A percentile compares a stretch with the other conserved stretches of the same genome.
Evolutionary conservation across 2,888 invertebrate species (phyloP).

Genomic region (Drosophila quinaria): DNA sequence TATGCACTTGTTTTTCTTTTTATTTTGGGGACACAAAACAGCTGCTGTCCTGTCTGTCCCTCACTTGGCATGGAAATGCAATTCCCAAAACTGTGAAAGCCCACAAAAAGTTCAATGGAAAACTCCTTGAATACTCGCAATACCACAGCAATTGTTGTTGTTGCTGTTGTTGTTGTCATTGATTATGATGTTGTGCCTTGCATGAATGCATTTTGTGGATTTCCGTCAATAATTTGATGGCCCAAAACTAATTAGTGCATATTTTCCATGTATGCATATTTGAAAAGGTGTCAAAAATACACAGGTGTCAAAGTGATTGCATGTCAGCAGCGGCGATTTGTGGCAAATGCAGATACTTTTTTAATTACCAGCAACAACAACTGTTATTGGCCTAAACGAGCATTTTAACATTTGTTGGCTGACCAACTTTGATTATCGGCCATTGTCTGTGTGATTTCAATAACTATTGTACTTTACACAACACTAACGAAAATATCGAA

Average conservation of each 20-base stretch:
- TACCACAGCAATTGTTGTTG: conserved; percentile 10
- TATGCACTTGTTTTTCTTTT: conserved; percentile 41
- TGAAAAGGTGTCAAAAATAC: conserved; percentile 3
- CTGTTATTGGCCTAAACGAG: not conserved
- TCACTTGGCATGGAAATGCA: conserved; percentile 34
- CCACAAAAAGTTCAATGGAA: conserved; percentile 34
- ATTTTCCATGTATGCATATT: not conserved
- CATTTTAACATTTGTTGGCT: conserved; percentile 15
- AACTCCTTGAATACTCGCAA: conserved; percentile 41
- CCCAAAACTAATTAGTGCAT: conserved; percentile 11
- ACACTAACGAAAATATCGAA: too few relatives aligned
- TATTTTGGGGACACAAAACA: conserved; percentile 21
- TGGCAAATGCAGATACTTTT: conserved; percentile 31
- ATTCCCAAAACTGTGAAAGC: conserved; percentile 23
- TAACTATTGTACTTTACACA: not conserved
- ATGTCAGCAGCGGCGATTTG: conserved; percentile 21
- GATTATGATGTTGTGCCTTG: not conserved
- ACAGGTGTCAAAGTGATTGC: conserved; percentile 34
- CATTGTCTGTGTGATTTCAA: conserved; percentile 18
- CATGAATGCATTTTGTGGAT: conserved; percentile 14
- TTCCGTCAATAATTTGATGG: conserved; percentile 17
- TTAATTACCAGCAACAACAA: conserved; percentile 34
- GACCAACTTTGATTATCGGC: conserved; percentile 36
- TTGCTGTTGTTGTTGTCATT: not conserved
- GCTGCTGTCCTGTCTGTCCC: conserved; percentile 25